A percentile compares a stretch with the other conserved stretches of the same genome.
Conservation (phyloP, 2,113 vertebrate species). For the Cyanoliseus patagonus region DNA sequence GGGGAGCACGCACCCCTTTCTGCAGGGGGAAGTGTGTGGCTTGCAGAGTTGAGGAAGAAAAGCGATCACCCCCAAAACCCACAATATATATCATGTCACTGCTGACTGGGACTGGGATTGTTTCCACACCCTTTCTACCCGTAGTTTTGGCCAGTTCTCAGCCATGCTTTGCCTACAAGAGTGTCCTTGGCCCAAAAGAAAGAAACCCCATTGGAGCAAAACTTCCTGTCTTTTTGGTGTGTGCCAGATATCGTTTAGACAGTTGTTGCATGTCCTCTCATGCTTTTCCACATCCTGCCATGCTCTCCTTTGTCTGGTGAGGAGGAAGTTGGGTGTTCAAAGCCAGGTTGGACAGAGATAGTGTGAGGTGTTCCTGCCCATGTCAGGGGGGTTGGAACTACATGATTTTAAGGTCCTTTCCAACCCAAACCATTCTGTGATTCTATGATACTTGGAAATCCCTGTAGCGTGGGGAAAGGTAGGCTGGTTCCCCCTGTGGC, state of each 20-base stretch:
- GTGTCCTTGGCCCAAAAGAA: background rate
- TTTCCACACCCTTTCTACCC: background rate
- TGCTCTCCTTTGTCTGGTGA: background rate
- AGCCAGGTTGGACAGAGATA: background rate
- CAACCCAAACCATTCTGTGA: background rate
- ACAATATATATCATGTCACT: fast-evolving
- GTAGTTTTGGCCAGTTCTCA: background rate
- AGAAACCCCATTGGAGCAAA: background rate
- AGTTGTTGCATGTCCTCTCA: fast-evolving
- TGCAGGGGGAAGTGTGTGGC: fast-evolving
- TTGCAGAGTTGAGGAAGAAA: background rate
- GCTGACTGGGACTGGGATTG: background rate
- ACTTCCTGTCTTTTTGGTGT: fast-evolving
- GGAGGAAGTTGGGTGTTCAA: background rate
- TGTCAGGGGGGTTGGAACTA: background rate
- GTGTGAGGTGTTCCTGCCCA: background rate
- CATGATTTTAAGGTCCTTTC: background rate
- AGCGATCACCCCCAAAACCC: background rate
- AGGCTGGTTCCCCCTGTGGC: background rate
- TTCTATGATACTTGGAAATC: background rate
- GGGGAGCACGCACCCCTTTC: fast-evolving
- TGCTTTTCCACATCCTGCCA: fast-evolving
- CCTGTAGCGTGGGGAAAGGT: fast-evolving
- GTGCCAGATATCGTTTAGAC: fast-evolving
- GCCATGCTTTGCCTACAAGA: background rate